Evolutionary conservation across 2,797 vertebrate species (phyloP).

Genomic region (Phalloptychus januarius): DNA sequence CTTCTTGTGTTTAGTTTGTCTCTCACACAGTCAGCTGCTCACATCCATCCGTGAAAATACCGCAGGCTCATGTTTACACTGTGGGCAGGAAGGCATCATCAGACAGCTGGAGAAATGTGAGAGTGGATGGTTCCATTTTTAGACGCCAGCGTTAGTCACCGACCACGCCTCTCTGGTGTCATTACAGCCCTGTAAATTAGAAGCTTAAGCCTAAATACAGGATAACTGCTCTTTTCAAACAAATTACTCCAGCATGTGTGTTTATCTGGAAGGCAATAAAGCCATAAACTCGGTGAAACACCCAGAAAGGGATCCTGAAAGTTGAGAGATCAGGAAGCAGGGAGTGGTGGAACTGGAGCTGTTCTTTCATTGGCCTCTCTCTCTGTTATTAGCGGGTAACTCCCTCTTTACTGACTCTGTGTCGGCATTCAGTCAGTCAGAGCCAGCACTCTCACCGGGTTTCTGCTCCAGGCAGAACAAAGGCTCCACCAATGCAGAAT

Average conservation of each 20-base stretch:
- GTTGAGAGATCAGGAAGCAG: conserved; percentile 45
- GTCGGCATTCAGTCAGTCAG: conserved; percentile 57
- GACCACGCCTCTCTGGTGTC: not conserved
- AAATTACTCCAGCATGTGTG: not conserved
- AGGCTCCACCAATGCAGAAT: conserved; percentile 7
- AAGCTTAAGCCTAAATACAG: not conserved
- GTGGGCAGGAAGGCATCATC: conserved; percentile 5
- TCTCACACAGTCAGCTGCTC: conserved; percentile 35
- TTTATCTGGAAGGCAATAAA: not conserved
- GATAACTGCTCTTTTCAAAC: not conserved
- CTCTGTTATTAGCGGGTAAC: conserved; percentile 60
- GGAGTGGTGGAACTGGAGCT: conserved; percentile 56
- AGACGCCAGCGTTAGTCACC: conserved; percentile 1
- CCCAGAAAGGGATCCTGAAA: not conserved
- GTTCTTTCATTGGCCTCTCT: conserved; percentile 57
- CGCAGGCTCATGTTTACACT: conserved; percentile 11
- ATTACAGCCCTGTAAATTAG: not conserved
- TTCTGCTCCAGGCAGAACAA: conserved; percentile 7
- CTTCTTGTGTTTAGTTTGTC: not conserved
- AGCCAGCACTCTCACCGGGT: conserved; percentile 35
- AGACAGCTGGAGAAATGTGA: conserved; percentile 31
- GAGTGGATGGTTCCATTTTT: conserved; percentile 43
- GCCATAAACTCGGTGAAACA: not conserved
- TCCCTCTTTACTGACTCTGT: conserved; percentile 61
- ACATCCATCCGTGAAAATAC: conserved; percentile 24